These are phyloP conservation scores for Chrysochloris asiatica DNA, from an alignment of 2,113 vertebrate genomes.

Conservation along the genomic window DNA sequence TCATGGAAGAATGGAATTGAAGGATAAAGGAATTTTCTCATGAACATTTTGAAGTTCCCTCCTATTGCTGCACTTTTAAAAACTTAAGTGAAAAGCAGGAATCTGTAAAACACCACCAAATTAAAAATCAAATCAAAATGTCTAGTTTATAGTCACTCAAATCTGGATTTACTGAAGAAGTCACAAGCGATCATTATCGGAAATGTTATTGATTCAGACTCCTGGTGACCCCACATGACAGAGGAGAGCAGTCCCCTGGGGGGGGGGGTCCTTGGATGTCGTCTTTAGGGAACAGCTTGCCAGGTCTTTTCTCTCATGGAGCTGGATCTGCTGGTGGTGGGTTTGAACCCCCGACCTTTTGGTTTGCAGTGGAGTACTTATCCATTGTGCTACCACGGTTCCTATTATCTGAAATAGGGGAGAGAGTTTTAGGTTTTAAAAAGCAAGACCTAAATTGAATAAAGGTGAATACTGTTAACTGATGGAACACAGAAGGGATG, in stretches of 20 bases:
- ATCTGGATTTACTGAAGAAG: background rate
- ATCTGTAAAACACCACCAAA: background rate
- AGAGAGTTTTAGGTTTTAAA: background rate
- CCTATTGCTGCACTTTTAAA: too few relatives aligned
- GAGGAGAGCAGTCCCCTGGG: too few relatives aligned
- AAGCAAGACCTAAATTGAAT: too few relatives aligned
- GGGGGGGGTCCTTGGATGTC: background rate
- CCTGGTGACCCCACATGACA: background rate
- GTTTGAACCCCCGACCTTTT: background rate
- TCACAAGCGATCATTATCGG: background rate
- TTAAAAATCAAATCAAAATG: slow-evolving; percentile 37
- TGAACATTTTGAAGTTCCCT: too few relatives aligned
- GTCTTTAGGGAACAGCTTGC: background rate
- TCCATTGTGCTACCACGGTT: background rate
- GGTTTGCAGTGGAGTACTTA: background rate
- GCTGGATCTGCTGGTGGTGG: background rate
- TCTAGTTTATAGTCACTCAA: background rate
- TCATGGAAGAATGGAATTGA: too few relatives aligned
- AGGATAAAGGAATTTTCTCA: too few relatives aligned
- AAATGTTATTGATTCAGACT: background rate
- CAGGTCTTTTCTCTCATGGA: background rate
- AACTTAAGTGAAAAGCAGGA: slow-evolving; percentile 39
- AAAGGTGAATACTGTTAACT: too few relatives aligned
- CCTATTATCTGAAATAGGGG: background rate
- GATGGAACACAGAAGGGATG: too few relatives aligned